Conservation (phyloP, 2,888 invertebrate species). For the Drosophila yooni region DNA sequence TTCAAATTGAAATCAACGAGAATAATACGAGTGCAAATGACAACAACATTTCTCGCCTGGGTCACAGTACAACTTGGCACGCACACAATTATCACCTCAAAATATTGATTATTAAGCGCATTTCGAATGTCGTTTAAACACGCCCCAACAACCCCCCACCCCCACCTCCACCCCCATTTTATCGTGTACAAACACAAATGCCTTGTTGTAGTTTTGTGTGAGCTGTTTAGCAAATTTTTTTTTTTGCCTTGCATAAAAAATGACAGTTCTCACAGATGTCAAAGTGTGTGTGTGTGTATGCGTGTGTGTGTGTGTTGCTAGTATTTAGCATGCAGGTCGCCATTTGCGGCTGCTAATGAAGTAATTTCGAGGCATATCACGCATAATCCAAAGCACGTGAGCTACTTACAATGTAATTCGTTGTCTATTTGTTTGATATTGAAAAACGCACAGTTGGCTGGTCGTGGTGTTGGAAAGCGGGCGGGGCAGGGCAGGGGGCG, state of each 20-base stretch:
- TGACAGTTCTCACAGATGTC: slow-evolving; percentile 44
- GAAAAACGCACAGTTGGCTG: slow-evolving; percentile 61
- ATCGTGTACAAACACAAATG: slow-evolving; percentile 36
- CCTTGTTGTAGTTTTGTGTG: slow-evolving; percentile 47
- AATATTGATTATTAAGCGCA: slow-evolving; percentile 78
- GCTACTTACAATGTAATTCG: slow-evolving; percentile 82
- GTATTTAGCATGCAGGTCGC: slow-evolving; percentile 76
- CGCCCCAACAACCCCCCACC: background rate
- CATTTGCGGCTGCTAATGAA: slow-evolving; percentile 81
- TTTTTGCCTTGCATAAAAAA: slow-evolving; percentile 72
- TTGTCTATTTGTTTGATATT: slow-evolving; percentile 81
- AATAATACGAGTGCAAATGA: slow-evolving; percentile 12
- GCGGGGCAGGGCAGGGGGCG: slow-evolving; percentile 15
- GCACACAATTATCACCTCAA: slow-evolving; percentile 78
- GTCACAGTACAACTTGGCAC: slow-evolving; percentile 42
- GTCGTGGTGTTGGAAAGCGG: background rate
- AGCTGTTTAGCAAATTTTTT: slow-evolving; percentile 57
- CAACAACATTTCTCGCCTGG: slow-evolving; percentile 15
- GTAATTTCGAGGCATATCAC: slow-evolving; percentile 81
- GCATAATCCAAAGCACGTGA: slow-evolving; percentile 81
- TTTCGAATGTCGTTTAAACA: slow-evolving; percentile 62
- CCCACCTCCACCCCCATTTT: background rate
- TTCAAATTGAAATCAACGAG: slow-evolving; percentile 24
- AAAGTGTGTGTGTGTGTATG: slow-evolving; percentile 7
- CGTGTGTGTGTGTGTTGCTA: slow-evolving; percentile 18